Base-by-base conservation (phyloP, 2,888 invertebrate species). In the Pseudococcus longispinus region DNA sequence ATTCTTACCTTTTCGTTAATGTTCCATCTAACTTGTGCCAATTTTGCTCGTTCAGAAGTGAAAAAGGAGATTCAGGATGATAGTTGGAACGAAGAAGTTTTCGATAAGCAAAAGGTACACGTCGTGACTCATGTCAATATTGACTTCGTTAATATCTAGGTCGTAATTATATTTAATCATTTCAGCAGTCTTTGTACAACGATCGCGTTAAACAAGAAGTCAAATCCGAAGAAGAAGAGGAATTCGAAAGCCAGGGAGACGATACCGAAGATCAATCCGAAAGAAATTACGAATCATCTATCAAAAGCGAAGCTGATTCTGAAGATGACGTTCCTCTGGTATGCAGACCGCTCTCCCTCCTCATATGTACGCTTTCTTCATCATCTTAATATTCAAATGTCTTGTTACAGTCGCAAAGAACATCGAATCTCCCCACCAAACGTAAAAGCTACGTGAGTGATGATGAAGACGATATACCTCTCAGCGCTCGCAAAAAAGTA, bases 261-360 rank as follows among this genome's bases (percentile, higher is more conserved):
- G 90, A 91, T 2, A 84, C 37, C 29, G 93, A 93, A 89, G 93
- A 93, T 89, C 92, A 93, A 89, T 92, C 92, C 20, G 90, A 93
- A 5, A 91, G 92, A 20, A 92, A 92, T 91, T 89, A 92, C 65
- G 91, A 92, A 84, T 87, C 84, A 5, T 74, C 46, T 2, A 18
- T 85, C 4, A 91, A 91, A 89, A 90, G 90, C 83, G 91, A 91
- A 83, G 91, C 93, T 20, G 93, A 94, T 2, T 94, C 94, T 88
- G 95, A 95, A 88, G 95, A 95, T 90, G 95, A 96, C 90, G 90
- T 93, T 83, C 95, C 96, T 89, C 91, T 96, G 93, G 95, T 95
- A 92, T 92, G 51, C 9, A 2, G 8, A 42, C 11, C n/a, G 11
- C 8, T 20, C 26, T 20, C 0, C 15, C 29, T 11, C 15, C 29